A percentile compares a stretch with the other conserved stretches of the same genome.
These are phyloP conservation scores for Graphium colonna DNA, from an alignment of 2,888 invertebrate species.

Conservation along the genomic window DNA sequence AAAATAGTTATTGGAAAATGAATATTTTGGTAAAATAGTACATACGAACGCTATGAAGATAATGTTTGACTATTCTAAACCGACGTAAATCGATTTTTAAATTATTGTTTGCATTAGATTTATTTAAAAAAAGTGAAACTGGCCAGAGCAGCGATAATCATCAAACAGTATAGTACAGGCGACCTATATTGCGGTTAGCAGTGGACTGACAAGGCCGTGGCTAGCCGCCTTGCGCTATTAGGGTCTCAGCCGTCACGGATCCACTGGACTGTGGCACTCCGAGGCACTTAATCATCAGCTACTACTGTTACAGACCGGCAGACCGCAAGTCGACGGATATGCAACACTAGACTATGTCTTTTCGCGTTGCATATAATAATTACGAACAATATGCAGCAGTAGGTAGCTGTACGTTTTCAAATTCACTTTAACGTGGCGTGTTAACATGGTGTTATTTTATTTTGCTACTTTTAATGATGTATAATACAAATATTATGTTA, in stretches of 20 bases:
- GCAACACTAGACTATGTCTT: slow-evolving; percentile 6
- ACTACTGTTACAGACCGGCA: slow-evolving; percentile 37
- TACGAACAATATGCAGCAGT: neutral
- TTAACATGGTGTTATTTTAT: too few species aligned
- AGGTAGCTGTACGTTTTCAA: too few species aligned
- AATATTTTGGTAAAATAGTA: too few species aligned
- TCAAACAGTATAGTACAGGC: slow-evolving; percentile 21
- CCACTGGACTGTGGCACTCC: slow-evolving; percentile 37
- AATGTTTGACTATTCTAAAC: neutral
- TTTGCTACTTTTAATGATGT: too few species aligned
- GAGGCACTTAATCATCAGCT: slow-evolving; percentile 32
- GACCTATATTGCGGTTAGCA: slow-evolving; percentile 50
- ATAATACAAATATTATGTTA: too few species aligned
- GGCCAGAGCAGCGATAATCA: neutral
- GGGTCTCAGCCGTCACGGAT: slow-evolving; percentile 48
- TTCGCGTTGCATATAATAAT: neutral
- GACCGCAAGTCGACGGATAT: slow-evolving; percentile 27
- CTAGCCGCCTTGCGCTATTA: slow-evolving; percentile 51
- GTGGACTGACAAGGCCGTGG: slow-evolving; percentile 63
- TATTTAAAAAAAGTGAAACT: neutral
- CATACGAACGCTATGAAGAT: too few species aligned
- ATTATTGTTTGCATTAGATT: neutral
- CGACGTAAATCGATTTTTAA: too few species aligned
- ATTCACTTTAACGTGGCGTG: too few species aligned
- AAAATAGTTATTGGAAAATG: too few species aligned